Percentiles rank a stretch among this genome's conserved stretches.
Conservation (phyloP, 2,113 vertebrate genomes). For the Arvicanthis niloticus region DNA sequence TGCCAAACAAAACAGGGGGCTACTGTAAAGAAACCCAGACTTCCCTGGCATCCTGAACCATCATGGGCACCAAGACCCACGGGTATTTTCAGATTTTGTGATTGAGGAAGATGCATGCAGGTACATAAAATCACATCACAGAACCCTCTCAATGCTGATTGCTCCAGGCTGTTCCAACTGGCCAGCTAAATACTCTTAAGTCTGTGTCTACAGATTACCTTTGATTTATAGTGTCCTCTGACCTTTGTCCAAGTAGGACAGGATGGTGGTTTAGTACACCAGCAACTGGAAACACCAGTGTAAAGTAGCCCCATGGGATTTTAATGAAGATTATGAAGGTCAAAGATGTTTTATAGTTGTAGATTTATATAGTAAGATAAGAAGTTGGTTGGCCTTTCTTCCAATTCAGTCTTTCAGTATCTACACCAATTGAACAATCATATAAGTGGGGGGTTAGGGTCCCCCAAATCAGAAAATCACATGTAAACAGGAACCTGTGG, state of each 20-base stretch:
- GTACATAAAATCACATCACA: constrained; percentile 19
- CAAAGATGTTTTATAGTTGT: not conserved
- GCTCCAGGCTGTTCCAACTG: not conserved
- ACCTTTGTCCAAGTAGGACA: not conserved
- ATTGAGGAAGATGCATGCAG: constrained; percentile 16
- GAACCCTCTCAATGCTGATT: constrained; percentile 24
- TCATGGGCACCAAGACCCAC: not conserved
- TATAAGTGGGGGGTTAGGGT: not conserved
- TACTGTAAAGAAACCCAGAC: constrained; percentile 32
- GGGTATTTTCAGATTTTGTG: constrained; percentile 38
- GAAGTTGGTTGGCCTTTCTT: not conserved
- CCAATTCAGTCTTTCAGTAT: not conserved
- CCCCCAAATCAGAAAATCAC: constrained; percentile 4
- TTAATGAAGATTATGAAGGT: constrained; percentile 6
- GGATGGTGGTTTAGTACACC: not conserved
- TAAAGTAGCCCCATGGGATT: not conserved
- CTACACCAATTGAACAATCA: not conserved
- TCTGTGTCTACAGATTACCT: not conserved
- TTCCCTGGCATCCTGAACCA: not conserved
- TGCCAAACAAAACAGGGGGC: not conserved
- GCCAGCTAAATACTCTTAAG: not conserved
- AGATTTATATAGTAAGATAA: not conserved
- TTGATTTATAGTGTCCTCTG: not conserved
- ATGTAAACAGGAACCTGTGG: constrained; percentile 35
- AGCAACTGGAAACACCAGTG: not conserved